These are phyloP conservation scores for Cyphomyrus plagiostoma DNA, from an alignment of 2,113 vertebrate genomes.

Conservation along the genomic window DNA sequence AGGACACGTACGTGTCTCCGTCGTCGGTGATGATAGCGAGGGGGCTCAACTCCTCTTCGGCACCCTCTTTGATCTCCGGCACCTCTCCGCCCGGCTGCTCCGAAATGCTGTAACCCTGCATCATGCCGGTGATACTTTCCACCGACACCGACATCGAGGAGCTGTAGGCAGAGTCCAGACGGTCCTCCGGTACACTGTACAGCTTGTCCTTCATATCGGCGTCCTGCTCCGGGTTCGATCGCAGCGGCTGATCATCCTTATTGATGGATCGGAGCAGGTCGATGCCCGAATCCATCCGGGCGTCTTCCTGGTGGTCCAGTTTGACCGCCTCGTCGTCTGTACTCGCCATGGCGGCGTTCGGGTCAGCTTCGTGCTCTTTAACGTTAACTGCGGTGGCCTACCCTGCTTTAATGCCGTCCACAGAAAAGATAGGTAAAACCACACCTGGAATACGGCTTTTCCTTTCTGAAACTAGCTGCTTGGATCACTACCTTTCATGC, in stretches of 20 bases:
- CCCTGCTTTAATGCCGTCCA: constrained; percentile 31
- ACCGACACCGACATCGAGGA: constrained; percentile 54
- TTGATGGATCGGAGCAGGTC: constrained; percentile 50
- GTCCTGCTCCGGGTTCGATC: constrained; percentile 12
- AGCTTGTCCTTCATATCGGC: constrained; percentile 53
- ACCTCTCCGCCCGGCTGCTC: constrained; percentile 10
- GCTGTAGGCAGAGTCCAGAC: constrained; percentile 62
- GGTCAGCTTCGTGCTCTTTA: constrained; percentile 14
- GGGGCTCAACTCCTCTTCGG: constrained; percentile 49
- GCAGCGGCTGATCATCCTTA: constrained; percentile 47
- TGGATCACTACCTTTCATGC: constrained; percentile 53
- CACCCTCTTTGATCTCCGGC: constrained; percentile 19
- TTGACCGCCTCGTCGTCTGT: constrained; percentile 43
- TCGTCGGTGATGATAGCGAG: constrained; percentile 62
- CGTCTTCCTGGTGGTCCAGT: constrained; percentile 52
- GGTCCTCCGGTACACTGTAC: constrained; percentile 46
- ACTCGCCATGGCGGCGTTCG: constrained; percentile 47
- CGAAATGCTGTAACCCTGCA: constrained; percentile 45
- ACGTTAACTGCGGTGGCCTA: background rate
- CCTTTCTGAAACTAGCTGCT: constrained; percentile 45
- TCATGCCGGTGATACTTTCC: constrained; percentile 54
- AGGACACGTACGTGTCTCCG: constrained; percentile 66
- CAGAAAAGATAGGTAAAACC: constrained; percentile 11
- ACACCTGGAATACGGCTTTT: constrained; percentile 39
- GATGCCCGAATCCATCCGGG: constrained; percentile 58